phyloP scores from a whole-genome alignment of 2,888 invertebrate species.

The Andrena minutula region DNA sequence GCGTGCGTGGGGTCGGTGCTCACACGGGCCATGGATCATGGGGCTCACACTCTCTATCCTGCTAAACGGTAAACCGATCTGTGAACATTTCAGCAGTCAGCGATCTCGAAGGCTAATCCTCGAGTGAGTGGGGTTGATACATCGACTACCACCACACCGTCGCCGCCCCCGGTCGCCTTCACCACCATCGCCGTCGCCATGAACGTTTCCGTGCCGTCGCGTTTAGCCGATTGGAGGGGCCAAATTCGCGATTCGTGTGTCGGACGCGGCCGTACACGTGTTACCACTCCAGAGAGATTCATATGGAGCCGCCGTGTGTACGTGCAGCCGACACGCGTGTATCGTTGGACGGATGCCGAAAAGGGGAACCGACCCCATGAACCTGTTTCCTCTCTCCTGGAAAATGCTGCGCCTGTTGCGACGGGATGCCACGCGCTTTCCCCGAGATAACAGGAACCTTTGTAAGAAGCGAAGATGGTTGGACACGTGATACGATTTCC shows the following conservation, averaged over 20 bases:
- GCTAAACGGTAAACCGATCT: slow-evolving; percentile 85
- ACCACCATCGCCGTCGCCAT: slow-evolving; percentile 51
- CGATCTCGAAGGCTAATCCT: slow-evolving; percentile 84
- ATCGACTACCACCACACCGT: slow-evolving; percentile 72
- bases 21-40: slow-evolving; percentile 78
- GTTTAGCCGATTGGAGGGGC: slow-evolving; percentile 57
- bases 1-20: slow-evolving; percentile 63
- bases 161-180: slow-evolving; percentile 45
- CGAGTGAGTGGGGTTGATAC: slow-evolving; percentile 82
- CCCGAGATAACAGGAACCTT: neutral
- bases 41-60: slow-evolving; percentile 83
- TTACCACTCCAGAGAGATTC: slow-evolving; percentile 64
- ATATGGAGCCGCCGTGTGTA: slow-evolving; percentile 32
- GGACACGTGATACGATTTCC: too few relatives aligned
- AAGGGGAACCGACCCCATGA: slow-evolving; percentile 38
- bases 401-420: slow-evolving; percentile 56
- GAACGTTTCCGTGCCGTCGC: slow-evolving; percentile 53
- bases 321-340: slow-evolving; percentile 3
- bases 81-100: slow-evolving; percentile 85
- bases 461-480: too few relatives aligned
- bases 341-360: neutral
- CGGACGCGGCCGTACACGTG: slow-evolving; percentile 65
- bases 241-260: slow-evolving; percentile 63
- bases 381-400: slow-evolving; percentile 54
- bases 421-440: slow-evolving; percentile 6